Percentiles rank a stretch among this genome's conserved stretches.
These are phyloP conservation scores for Drosophila birchii DNA, from an alignment of 2,888 invertebrate species.

Conservation along the genomic window DNA sequence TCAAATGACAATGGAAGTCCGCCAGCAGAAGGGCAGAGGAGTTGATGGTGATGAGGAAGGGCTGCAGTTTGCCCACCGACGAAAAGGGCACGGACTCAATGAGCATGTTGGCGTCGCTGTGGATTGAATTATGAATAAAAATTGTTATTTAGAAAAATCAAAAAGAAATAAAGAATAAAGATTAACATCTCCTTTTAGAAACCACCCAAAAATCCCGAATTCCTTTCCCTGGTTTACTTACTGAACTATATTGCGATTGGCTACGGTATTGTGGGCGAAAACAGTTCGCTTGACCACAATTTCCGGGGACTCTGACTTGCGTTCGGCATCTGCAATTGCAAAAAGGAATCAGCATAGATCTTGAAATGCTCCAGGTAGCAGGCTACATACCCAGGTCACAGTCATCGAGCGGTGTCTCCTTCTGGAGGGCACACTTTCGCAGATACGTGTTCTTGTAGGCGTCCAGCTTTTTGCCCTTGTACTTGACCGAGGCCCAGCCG, in stretches of 20 bases:
- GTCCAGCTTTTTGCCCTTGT: constrained; percentile 94
- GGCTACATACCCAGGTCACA: constrained; percentile 69
- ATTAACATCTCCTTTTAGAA: background rate
- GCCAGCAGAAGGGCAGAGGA: constrained; percentile 94
- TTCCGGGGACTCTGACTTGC: constrained; percentile 87
- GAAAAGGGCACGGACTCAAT: constrained; percentile 96
- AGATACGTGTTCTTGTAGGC: constrained; percentile 95
- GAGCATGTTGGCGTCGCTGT: constrained; percentile 94
- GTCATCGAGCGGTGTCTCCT: constrained; percentile 85
- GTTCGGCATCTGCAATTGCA: constrained; percentile 86
- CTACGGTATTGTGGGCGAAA: constrained; percentile 91
- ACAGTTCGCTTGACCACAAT: constrained; percentile 88
- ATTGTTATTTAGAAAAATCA: background rate
- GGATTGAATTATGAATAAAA: background rate
- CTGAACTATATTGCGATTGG: constrained; percentile 91
- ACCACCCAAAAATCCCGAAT: background rate
- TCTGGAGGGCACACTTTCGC: constrained; percentile 88
- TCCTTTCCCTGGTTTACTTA: constrained; percentile 85
- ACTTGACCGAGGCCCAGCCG: constrained; percentile 96
- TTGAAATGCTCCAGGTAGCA: background rate
- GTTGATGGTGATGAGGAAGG: constrained; percentile 94
- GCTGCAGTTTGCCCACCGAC: constrained; percentile 95
- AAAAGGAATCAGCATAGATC: background rate
- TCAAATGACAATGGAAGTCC: constrained; percentile 97
- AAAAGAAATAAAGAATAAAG: background rate